Evolutionary conservation across 2,113 vertebrate species (phyloP).

Genomic region (Butorides virescens): DNA sequence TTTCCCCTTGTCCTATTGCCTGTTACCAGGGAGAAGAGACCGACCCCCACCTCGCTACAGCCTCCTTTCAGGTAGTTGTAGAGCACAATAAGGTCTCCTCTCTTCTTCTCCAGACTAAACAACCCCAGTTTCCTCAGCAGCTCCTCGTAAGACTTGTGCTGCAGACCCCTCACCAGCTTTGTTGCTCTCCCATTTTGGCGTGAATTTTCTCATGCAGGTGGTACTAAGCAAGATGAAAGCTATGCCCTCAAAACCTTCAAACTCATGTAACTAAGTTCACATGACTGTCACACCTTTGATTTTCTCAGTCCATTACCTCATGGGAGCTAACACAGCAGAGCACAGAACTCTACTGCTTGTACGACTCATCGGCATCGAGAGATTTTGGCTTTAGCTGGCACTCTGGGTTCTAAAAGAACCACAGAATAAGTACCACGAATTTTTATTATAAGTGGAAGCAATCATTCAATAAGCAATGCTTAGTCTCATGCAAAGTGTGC

Average conservation of each 20-base stretch:
- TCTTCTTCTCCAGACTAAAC: no score
- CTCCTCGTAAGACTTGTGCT: no score
- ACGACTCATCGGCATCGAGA: rapidly evolving
- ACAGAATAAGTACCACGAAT: neutral
- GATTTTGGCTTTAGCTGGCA: neutral
- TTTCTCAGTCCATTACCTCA: neutral
- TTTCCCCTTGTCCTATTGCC: no score
- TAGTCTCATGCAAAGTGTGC: neutral
- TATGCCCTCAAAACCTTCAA: neutral
- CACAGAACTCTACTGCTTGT: neutral
- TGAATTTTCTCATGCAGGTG: neutral
- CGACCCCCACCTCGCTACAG: no score
- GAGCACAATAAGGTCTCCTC: no score
- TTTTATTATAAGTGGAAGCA: neutral
- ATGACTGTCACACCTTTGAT: neutral
- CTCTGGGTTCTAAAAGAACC: neutral
- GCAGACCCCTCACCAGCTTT: no score
- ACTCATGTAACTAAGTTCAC: neutral
- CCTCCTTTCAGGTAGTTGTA: no score
- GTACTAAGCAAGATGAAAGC: neutral
- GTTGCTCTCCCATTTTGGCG: neutral
- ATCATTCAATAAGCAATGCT: neutral
- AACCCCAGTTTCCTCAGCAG: no score
- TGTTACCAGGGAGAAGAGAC: no score
- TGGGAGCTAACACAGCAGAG: neutral